Evolutionary conservation across 2,888 invertebrate genomes (phyloP).

Genomic region (Mayetiola destructor): DNA sequence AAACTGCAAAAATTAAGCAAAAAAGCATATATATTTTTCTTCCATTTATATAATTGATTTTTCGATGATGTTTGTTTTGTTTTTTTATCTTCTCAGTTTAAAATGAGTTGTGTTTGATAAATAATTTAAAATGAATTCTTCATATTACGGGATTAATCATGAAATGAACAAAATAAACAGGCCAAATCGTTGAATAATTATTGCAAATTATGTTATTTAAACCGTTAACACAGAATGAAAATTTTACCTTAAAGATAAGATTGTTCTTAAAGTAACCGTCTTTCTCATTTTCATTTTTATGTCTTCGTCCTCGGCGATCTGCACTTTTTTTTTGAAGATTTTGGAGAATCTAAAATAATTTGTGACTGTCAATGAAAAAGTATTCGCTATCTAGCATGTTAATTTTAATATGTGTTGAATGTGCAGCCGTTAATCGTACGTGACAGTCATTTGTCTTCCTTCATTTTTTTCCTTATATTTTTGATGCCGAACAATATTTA

Average conservation of each 20-base stretch:
- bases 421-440: too few relatives aligned
- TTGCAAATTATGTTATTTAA: conserved; percentile 5
- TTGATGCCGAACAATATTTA: too few relatives aligned
- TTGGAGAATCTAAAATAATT: conserved; percentile 98
- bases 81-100: conserved; percentile 20
- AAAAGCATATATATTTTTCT: not conserved
- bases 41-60: not conserved
- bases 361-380: too few relatives aligned
- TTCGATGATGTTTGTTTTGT: not conserved
- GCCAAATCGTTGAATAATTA: not conserved
- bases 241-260: conserved; percentile 94
- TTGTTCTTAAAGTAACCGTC: conserved; percentile 92
- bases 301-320: conserved; percentile 91
- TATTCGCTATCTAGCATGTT: too few relatives aligned
- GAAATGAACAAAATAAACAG: conserved; percentile 30
- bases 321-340: conserved; percentile 98
- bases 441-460: too few relatives aligned
- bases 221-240: conserved; percentile 9
- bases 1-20: not conserved
- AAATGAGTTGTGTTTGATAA: too few relatives aligned
- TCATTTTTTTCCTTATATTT: too few relatives aligned
- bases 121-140: too few relatives aligned
- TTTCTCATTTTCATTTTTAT: conserved; percentile 87
- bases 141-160: not conserved
- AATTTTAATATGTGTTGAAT: too few relatives aligned